phyloP scores from a whole-genome alignment of 2,797 vertebrate genomes.

The Aratinga solstitialis region DNA sequence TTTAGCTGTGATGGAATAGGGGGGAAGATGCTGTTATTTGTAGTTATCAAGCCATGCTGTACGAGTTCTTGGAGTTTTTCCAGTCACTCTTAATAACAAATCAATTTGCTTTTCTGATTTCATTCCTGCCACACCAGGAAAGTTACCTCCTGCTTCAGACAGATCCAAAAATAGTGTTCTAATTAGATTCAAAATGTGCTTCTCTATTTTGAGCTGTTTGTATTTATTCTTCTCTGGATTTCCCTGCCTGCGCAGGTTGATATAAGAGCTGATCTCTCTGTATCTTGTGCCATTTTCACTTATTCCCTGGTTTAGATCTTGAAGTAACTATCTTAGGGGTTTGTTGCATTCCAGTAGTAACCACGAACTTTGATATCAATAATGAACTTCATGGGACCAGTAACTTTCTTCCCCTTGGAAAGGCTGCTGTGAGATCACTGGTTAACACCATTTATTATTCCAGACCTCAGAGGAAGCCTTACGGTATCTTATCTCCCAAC shows the following conservation, averaged over 20 bases:
- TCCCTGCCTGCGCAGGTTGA: not conserved
- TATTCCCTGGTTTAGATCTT: not conserved
- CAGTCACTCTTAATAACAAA: not conserved
- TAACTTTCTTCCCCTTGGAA: not conserved
- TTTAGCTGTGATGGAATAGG: slow-evolving; percentile 42
- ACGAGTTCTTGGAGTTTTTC: not conserved
- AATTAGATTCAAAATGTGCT: not conserved
- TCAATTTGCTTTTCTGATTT: not conserved
- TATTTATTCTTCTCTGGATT: not conserved
- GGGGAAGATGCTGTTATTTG: not conserved
- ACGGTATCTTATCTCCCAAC: not conserved
- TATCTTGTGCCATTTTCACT: not conserved
- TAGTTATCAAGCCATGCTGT: not conserved
- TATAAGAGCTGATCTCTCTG: not conserved
- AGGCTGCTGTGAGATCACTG: not conserved
- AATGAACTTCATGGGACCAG: not conserved
- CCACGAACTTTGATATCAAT: accelerated
- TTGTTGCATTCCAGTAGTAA: not conserved
- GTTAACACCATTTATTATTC: not conserved
- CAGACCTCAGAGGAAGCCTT: not conserved
- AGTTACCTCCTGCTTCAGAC: not conserved
- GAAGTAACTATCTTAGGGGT: not conserved
- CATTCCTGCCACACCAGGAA: not conserved
- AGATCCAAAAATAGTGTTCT: not conserved
- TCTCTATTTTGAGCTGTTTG: not conserved